Base-by-base conservation (phyloP, 2,113 vertebrate species). In the Mesembrinibis cayennensis region DNA sequence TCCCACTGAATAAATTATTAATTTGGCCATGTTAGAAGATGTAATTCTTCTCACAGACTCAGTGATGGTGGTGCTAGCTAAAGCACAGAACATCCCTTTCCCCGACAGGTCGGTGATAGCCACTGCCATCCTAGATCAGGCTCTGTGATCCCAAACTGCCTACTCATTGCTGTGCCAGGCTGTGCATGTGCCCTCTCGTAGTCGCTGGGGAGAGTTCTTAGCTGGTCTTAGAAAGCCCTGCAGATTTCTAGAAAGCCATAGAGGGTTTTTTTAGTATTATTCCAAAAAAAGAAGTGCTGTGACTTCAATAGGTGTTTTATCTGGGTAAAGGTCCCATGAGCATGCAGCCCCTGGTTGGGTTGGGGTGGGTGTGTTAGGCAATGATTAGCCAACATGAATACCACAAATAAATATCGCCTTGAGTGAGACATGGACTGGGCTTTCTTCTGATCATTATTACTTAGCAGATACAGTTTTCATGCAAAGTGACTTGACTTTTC, bases 181-280 rank as follows among this genome's bases (percentile, higher is more conserved):
- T 70, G 40, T 56, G 65, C 16, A 26, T 0, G 0, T 70, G 21
- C 26, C 27, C 19, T 4, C 30, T 67, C 0, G 0, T 34, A 72
- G 61, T 67, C 6, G 12, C 22, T 34, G 36, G 2, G 1, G 30
- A 2, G 5, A 80, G 8, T 76, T 89, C 62, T 67, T 38, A 76
- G n/a, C 23, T 0, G 0, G 10, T 79, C 30, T 45, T 66, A 84
- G 50, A 87, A 82, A 77, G 36, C 34, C 14, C 36, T 62, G 44
- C 38, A 80, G 42, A 80, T 76, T 36, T 32, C 18, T 17, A 72
- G 38, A 87, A 92, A 77, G 21, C 16, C 62, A 45, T 15, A 27
- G 4, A 32, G 56, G 2, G 1, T 18, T 44, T 56, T 40, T 55
- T n/a, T 47, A 62, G 9, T 52, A 70, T 36, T 74, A 32, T 42